Conservation (phyloP, 2,888 invertebrate genomes). For the Drosophila pegasa region DNA sequence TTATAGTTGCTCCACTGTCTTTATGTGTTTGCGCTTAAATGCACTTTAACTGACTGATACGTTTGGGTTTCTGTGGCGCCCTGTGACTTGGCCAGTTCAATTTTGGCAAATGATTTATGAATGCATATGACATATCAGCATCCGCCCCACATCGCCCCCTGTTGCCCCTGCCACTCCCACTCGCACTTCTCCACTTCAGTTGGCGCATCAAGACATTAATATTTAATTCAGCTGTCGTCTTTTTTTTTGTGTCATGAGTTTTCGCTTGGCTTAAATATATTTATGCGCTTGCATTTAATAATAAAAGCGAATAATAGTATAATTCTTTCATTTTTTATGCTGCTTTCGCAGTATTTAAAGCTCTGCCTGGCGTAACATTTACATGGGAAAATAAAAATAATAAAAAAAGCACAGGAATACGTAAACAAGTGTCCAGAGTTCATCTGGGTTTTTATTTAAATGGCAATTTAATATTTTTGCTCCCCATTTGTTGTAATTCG, state of each 20-base stretch:
- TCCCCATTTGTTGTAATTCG: constrained; percentile 1
- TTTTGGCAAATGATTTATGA: constrained; percentile 83
- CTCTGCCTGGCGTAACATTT: constrained; percentile 10
- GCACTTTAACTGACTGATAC: constrained; percentile 53
- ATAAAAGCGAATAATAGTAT: constrained; percentile 40
- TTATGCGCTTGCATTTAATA: constrained; percentile 61
- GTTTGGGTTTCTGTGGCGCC: constrained; percentile 41
- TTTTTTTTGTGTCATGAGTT: constrained; percentile 39
- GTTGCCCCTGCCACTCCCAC: constrained; percentile 2
- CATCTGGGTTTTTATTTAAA: constrained; percentile 27
- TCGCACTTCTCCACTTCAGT: constrained; percentile 46
- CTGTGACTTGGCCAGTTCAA: constrained; percentile 64
- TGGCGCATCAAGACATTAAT: constrained; percentile 71
- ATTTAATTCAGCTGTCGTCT: constrained; percentile 58
- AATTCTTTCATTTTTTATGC: constrained; percentile 17
- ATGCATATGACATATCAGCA: constrained; percentile 82
- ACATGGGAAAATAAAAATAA: constrained; percentile 16
- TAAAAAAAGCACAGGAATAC: constrained; percentile 10
- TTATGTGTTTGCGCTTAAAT: constrained; percentile 41
- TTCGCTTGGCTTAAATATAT: constrained; percentile 57
- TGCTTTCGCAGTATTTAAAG: constrained; percentile 47
- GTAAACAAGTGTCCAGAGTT: constrained; percentile 20
- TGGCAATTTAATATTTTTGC: constrained; percentile 20
- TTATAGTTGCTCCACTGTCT: not conserved
- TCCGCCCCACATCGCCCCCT: constrained; percentile 64